Percentiles rank a stretch among this genome's conserved stretches.
Evolutionary conservation across 1,140 invertebrate genomes (phyloP).

Genomic region (Mamestra configurata): DNA sequence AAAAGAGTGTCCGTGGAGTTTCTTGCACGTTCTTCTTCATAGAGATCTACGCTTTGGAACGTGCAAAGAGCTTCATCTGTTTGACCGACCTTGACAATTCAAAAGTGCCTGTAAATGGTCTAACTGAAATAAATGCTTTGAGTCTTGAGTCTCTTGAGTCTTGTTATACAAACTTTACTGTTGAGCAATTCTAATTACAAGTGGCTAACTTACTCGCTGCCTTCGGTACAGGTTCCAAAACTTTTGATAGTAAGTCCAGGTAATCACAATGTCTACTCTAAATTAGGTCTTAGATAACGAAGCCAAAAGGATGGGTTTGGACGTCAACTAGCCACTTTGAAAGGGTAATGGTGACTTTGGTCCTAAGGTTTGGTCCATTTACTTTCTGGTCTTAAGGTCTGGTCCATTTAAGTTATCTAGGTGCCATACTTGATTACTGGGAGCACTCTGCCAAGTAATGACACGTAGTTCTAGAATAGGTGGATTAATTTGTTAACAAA

Average conservation of each 20-base stretch:
- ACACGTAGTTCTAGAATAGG: neutral
- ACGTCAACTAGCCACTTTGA: constrained; percentile 47
- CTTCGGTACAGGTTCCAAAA: neutral
- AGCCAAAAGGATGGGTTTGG: constrained; percentile 42
- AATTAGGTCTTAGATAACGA: constrained; percentile 37
- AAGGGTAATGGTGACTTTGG: constrained; percentile 51
- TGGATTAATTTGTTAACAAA: constrained; percentile 9
- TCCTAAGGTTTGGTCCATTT: constrained; percentile 46
- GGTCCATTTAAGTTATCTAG: constrained; percentile 55
- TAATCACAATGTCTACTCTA: constrained; percentile 13
- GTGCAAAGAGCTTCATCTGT: too few species aligned
- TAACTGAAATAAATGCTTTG: too few species aligned
- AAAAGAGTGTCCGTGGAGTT: too few species aligned
- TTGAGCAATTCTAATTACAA: too few species aligned
- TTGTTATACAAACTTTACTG: too few species aligned
- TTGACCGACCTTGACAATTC: too few species aligned
- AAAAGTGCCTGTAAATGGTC: too few species aligned
- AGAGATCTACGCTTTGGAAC: too few species aligned
- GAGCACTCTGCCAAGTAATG: constrained; percentile 12
- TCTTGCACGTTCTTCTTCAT: too few species aligned
- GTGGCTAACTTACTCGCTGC: neutral
- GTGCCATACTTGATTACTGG: constrained; percentile 23
- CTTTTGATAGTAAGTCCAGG: neutral
- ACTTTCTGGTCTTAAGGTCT: constrained; percentile 11
- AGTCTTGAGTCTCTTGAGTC: too few species aligned